phyloP scores from a whole-genome alignment of 2,888 invertebrate genomes.

The Metopia argyrocephala region DNA sequence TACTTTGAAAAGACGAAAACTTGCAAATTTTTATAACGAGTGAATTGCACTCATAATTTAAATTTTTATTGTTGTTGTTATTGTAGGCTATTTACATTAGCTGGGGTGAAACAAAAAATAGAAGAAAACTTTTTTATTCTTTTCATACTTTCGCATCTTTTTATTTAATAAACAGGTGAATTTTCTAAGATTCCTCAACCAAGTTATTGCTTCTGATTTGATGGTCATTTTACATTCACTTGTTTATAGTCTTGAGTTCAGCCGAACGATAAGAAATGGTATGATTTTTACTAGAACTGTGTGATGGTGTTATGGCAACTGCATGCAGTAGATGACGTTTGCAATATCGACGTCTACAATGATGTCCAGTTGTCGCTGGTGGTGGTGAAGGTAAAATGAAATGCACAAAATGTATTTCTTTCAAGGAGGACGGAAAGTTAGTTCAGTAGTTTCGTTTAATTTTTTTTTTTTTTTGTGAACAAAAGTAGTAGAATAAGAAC shows the following conservation, averaged over 20 bases:
- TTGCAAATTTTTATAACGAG: slow-evolving; percentile 61
- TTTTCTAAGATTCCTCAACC: slow-evolving; percentile 13
- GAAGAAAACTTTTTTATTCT: slow-evolving; percentile 22
- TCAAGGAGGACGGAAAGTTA: slow-evolving; percentile 56
- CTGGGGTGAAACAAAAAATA: no score
- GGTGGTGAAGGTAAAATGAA: slow-evolving; percentile 61
- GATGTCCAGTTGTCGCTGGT: slow-evolving; percentile 58
- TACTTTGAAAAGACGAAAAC: slow-evolving; percentile 47
- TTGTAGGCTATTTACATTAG: slow-evolving; percentile 35
- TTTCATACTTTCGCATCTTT: slow-evolving; percentile 9
- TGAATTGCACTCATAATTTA: slow-evolving; percentile 66
- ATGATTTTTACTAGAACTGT: background rate
- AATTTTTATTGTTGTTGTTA: slow-evolving; percentile 1
- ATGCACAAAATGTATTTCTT: slow-evolving; percentile 46
- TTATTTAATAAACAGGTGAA: slow-evolving; percentile 55
- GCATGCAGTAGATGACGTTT: slow-evolving; percentile 4
- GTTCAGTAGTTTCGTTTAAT: slow-evolving; percentile 52
- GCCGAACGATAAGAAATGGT: background rate
- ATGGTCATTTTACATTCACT: slow-evolving; percentile 37
- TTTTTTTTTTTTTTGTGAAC: no score
- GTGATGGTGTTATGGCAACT: slow-evolving; percentile 9
- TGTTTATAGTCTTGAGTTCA: slow-evolving; percentile 26
- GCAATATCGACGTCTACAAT: background rate
- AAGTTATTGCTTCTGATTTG: slow-evolving; percentile 36
- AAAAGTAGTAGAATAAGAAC: slow-evolving; percentile 50